A percentile compares a stretch with the other conserved stretches of the same genome.
phyloP scores from a whole-genome alignment of 2,797 vertebrate genomes.

The Gephyroberyx darwinii region DNA sequence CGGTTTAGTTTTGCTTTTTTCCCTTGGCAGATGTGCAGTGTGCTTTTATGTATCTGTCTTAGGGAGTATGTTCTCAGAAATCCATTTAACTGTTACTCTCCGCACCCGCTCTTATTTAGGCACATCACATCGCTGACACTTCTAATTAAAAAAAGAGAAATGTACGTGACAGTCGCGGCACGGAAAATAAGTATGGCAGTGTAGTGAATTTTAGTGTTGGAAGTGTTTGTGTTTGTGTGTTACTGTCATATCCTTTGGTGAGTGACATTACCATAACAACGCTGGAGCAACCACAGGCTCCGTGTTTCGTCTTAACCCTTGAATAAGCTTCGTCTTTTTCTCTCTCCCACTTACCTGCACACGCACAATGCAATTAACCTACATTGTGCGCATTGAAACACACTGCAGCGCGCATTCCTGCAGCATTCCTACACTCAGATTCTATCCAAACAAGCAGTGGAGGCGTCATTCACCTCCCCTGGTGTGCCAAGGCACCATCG shows the following conservation, averaged over 20 bases:
- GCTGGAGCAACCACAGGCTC: slow-evolving; percentile 36
- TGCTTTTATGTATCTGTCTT: slow-evolving; percentile 34
- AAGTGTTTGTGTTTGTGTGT: not conserved
- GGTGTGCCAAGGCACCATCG: not conserved
- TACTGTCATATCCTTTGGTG: slow-evolving; percentile 29
- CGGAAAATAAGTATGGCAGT: not conserved
- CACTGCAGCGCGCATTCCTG: slow-evolving; percentile 56
- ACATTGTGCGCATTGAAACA: slow-evolving; percentile 46
- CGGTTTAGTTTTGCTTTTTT: slow-evolving; percentile 31
- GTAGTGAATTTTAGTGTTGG: slow-evolving; percentile 19
- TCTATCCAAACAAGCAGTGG: slow-evolving; percentile 41
- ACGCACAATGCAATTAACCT: slow-evolving; percentile 43
- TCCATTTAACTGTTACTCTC: slow-evolving; percentile 14
- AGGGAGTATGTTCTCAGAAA: slow-evolving; percentile 36
- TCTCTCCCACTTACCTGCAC: slow-evolving; percentile 37
- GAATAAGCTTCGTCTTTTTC: slow-evolving; percentile 62
- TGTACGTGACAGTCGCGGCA: not conserved
- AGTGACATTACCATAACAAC: slow-evolving; percentile 67
- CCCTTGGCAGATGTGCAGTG: slow-evolving; percentile 53
- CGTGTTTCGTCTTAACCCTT: slow-evolving; percentile 57
- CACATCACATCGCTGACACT: slow-evolving; percentile 5
- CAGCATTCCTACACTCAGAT: slow-evolving; percentile 48
- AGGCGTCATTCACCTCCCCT: slow-evolving; percentile 19
- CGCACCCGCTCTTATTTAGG: slow-evolving; percentile 3
- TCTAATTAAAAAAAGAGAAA: not conserved